Conservation (phyloP, 2,797 vertebrate species). For the Mycteria americana region DNA sequence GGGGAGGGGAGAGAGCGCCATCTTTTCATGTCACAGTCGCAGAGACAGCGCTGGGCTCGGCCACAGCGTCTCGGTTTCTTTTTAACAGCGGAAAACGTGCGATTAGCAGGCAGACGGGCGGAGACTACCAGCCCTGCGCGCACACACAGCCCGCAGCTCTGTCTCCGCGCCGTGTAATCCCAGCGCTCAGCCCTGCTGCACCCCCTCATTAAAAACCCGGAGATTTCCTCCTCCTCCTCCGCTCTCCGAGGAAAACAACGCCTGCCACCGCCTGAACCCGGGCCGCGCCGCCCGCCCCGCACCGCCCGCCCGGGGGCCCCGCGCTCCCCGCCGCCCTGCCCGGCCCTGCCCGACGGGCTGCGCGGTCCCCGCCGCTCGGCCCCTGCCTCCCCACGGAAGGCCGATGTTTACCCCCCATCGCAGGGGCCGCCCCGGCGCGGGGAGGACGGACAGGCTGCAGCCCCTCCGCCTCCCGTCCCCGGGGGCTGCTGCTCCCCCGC, state of each 20-base stretch:
- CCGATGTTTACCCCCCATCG: background rate
- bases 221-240: constrained; percentile 71
- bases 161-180: constrained; percentile 53
- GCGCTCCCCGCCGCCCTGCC: background rate
- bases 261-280: constrained; percentile 55
- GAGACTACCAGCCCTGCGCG: constrained; percentile 61
- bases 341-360: background rate
- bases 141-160: constrained; percentile 58
- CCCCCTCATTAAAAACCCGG: constrained; percentile 48
- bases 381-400: background rate
- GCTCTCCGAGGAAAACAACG: constrained; percentile 74
- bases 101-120: constrained; percentile 76
- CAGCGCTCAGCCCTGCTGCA: constrained; percentile 30
- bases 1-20: constrained; percentile 77
- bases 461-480: background rate
- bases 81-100: constrained; percentile 75
- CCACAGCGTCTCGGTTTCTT: constrained; percentile 67
- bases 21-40: constrained; percentile 80
- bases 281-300: constrained; percentile 37
- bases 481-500: background rate
- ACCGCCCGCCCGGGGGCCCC: background rate
- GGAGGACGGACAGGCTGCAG: background rate
- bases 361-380: background rate
- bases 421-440: background rate
- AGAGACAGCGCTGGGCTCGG: constrained; percentile 69